phyloP scores from a whole-genome alignment of 1,140 invertebrate genomes.

The Eulimnadia texana region DNA sequence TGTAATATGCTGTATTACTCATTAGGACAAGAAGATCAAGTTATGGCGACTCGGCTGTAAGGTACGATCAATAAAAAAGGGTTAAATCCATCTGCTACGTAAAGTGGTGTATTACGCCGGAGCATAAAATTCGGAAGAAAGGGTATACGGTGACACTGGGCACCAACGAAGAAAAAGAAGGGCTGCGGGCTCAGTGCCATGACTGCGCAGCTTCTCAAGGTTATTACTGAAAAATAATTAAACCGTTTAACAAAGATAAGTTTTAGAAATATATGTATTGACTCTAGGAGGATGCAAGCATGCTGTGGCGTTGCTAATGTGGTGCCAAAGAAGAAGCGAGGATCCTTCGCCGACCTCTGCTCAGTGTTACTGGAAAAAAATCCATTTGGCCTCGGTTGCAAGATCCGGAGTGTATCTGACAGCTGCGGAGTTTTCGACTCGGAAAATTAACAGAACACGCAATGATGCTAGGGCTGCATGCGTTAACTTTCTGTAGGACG shows the following conservation, averaged over 20 bases:
- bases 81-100: no score
- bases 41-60: not conserved
- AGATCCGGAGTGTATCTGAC: not conserved
- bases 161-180: not conserved
- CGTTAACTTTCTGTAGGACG: constrained; percentile 18
- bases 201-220: not conserved
- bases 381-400: not conserved
- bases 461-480: not conserved
- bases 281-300: constrained; percentile 11
- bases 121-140: not conserved
- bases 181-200: not conserved
- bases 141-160: not conserved
- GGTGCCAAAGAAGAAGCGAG: constrained; percentile 10
- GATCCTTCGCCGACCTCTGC: not conserved
- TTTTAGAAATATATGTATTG: not conserved
- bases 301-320: constrained; percentile 8
- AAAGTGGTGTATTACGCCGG: not conserved
- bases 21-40: not conserved
- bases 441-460: not conserved
- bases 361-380: constrained; percentile 11
- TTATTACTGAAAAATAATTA: not conserved
- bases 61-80: not conserved
- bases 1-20: not conserved
- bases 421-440: not conserved
- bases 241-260: not conserved